Conservation (phyloP, 2,888 invertebrate genomes). For the Nemapogon koenigi region DNA sequence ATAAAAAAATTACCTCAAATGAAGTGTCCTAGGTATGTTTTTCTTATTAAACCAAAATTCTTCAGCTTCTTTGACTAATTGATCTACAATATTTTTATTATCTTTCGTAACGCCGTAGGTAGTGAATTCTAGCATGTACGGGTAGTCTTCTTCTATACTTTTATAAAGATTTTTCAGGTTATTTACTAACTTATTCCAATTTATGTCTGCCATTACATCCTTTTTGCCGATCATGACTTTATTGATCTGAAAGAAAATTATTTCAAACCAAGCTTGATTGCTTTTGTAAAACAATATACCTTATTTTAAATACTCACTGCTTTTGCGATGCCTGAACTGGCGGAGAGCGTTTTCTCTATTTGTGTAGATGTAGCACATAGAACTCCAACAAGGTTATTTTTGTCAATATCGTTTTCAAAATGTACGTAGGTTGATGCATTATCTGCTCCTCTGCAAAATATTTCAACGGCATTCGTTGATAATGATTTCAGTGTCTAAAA, state of each 20-base stretch:
- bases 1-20: slow-evolving; percentile 30
- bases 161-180: slow-evolving; percentile 35
- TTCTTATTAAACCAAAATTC: slow-evolving; percentile 37
- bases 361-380: slow-evolving; percentile 34
- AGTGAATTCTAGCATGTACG: slow-evolving; percentile 41
- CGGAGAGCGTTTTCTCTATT: slow-evolving; percentile 34
- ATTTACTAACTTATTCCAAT: slow-evolving; percentile 42
- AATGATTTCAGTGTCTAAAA: slow-evolving; percentile 41
- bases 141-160: slow-evolving; percentile 34
- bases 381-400: slow-evolving; percentile 21
- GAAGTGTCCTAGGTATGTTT: slow-evolving; percentile 30
- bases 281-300: too few species aligned
- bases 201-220: slow-evolving; percentile 23
- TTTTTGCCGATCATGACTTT: slow-evolving; percentile 25
- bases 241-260: slow-evolving; percentile 23
- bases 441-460: slow-evolving; percentile 35
- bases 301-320: too few species aligned
- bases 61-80: slow-evolving; percentile 25
- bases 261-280: too few species aligned
- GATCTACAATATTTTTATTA: slow-evolving; percentile 19
- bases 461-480: slow-evolving; percentile 32
- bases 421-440: slow-evolving; percentile 28
- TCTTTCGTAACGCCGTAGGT: slow-evolving; percentile 33
- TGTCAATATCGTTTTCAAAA: slow-evolving; percentile 23
- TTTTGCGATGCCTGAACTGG: slow-evolving; percentile 34